Evolutionary conservation across 2,797 vertebrate genomes (phyloP), one percentile per base, ranked within the genome.

Genomic region (Enteromius unitaeniatus): DNA sequence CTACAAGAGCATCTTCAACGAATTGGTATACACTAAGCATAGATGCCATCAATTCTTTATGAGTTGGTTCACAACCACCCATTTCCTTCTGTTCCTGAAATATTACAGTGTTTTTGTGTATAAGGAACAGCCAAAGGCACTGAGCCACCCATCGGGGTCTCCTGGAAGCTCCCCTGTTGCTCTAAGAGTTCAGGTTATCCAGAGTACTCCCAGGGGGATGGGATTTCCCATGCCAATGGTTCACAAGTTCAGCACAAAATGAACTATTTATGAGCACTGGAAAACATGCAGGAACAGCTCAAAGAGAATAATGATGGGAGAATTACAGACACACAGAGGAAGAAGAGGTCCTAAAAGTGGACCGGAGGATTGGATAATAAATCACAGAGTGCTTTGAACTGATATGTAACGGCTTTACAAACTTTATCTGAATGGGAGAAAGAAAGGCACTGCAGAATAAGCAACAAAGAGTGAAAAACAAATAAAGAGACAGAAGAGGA

Each of bases 231-330:
- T 67, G n/a, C 85, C 86, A 60, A 76, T 53, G 53, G 92, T 92
- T 93, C 91, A 92, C 87, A 91, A 92, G 90, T 93, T 94, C 92
- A 93, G 81, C 31, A 68, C 4, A 77, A 82, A 88, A 93, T 93
- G 37, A 92, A 93, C 88, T 90, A 94, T 93, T 93, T 89, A 93
- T 92, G 89, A 92, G 83, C 72, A 78, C 68, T 86, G 89, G 88
- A 91, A 84, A 74, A 87, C 83, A 87, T 65, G 17, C 37, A 81
- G 53, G 11, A 53, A 62, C 21, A 17, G 31, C 40, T 51, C 31
- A 31, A 79, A 80, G 21, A 26, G 47, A 79, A 80, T 34, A 75
- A 73, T n/a, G 10, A 82, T 19, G 19, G 47, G 34, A 7, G 51
- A 49, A 53, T 10, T 3, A 49, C 9, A 31, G 62, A 64, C 1